These are phyloP conservation scores for Heterodera carotae DNA, from an alignment of 1,140 invertebrate species.

Conservation along the genomic window DNA sequence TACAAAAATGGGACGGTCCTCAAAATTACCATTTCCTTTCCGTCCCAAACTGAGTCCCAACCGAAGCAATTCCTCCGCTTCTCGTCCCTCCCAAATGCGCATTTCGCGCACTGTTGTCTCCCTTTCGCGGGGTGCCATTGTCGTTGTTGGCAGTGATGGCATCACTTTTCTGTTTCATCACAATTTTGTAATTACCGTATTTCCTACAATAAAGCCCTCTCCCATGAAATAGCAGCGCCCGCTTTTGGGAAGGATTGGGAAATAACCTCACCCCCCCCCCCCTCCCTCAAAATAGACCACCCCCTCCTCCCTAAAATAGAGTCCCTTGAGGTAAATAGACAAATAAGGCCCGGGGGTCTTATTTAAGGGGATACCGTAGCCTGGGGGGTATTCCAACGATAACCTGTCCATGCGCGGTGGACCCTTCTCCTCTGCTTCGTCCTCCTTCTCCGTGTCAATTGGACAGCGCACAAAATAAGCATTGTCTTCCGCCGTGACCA, in stretches of 20 bases:
- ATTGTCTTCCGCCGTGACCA: constrained; percentile 25
- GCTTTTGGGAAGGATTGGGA: too few species aligned
- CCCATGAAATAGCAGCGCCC: too few species aligned
- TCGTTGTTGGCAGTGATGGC: not conserved
- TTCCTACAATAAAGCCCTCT: too few species aligned
- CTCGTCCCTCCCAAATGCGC: not conserved
- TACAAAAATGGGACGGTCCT: not conserved
- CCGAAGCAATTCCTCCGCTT: not conserved
- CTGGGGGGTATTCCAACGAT: not conserved
- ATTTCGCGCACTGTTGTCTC: not conserved
- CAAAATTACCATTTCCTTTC: not conserved
- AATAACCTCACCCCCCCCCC: too few species aligned
- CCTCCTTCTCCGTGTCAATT: not conserved
- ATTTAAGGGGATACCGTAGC: too few species aligned
- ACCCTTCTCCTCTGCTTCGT: not conserved
- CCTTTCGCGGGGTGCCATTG: not conserved
- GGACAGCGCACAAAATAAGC: constrained; percentile 33
- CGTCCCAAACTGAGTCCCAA: not conserved
- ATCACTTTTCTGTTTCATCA: not conserved
- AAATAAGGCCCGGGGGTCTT: too few species aligned
- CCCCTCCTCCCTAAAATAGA: too few species aligned
- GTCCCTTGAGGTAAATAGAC: too few species aligned
- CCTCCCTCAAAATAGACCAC: too few species aligned
- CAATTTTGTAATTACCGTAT: too few species aligned
- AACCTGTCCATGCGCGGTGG: not conserved